Evolutionary conservation across 2,888 invertebrate genomes (phyloP), one percentile per base, ranked within the genome.

Genomic region (Poecilobothrus nobilitatus): DNA sequence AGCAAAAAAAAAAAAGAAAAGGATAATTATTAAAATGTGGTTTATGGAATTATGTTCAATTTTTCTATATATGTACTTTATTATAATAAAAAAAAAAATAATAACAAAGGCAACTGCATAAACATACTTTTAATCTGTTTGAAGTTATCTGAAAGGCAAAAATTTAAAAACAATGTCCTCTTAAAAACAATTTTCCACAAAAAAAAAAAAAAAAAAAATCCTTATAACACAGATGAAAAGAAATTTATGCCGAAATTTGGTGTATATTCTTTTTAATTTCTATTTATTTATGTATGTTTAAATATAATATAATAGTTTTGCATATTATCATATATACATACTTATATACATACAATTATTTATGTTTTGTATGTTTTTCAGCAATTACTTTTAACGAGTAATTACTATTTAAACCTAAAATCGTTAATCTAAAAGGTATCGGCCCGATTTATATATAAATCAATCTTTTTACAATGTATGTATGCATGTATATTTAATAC

Each of bases 71-170:
- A 18, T 53, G 15, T 53, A 53, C 18, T 15, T 53, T 37, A 53
- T 15, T 53, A 53, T 53, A 12, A 44, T 15, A 44, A 44, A n/a
- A n/a, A 53, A 12, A 15, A 53, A 53, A 18, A 53, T n/a, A 53
- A 53, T 53, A 53, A 53, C n/a, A 53, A 53, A 53, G 53, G 53
- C 53, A 53, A 53, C 53, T 53, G 53, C 53, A 53, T 53, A 53
- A 53, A 53, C 53, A 53, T 53, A 53, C 53, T 18, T 53, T n/a
- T 53, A 53, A 53, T 53, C 53, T 53, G 53, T 53, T 53, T 53
- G 53, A 53, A 53, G 53, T 53, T 53, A 53, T 53, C n/a, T 27
- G 27, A 53, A 53, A 53, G 53, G 18, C 53, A 53, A 53, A 53
- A n/a, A 53, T 18, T 53, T 53, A 53, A 53, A 53, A 53, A 53